Percentiles rank a stretch among this genome's conserved stretches.
Conservation (phyloP, 2,888 invertebrate species). For the Eristalis pertinax region DNA sequence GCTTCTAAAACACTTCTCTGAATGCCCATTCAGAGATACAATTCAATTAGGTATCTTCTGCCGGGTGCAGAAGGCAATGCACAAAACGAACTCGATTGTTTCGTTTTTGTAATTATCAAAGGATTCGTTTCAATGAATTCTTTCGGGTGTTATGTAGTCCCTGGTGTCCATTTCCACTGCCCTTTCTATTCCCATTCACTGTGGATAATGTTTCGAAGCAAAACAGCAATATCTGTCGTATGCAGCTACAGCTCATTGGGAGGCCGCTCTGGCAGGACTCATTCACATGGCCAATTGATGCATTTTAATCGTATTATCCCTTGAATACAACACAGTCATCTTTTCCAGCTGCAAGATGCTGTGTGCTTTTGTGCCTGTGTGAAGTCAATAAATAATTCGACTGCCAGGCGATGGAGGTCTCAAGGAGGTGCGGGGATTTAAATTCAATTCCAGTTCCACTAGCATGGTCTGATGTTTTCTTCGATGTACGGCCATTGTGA, state of each 20-base stretch:
- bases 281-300: conserved; percentile 28
- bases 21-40: conserved; percentile 20
- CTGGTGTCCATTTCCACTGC: no score
- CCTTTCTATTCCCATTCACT: neutral
- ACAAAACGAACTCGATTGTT: neutral
- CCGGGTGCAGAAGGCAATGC: neutral
- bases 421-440: neutral
- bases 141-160: neutral
- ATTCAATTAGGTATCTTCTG: conserved; percentile 6
- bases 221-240: neutral
- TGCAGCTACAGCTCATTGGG: neutral
- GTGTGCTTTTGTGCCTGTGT: neutral
- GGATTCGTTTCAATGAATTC: conserved; percentile 1
- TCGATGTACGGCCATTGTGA: neutral
- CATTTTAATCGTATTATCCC: conserved; percentile 34
- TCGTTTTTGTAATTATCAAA: conserved; percentile 31
- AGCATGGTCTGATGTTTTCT: neutral
- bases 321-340: conserved; percentile 9
- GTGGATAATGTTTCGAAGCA: neutral
- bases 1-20: conserved; percentile 15
- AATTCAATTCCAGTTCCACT: conserved; percentile 23
- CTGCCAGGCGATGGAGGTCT: neutral
- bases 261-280: neutral
- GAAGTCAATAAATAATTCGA: conserved; percentile 25
- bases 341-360: neutral